Conservation (phyloP, 2,797 vertebrate species). For the Anabas testudineus region DNA sequence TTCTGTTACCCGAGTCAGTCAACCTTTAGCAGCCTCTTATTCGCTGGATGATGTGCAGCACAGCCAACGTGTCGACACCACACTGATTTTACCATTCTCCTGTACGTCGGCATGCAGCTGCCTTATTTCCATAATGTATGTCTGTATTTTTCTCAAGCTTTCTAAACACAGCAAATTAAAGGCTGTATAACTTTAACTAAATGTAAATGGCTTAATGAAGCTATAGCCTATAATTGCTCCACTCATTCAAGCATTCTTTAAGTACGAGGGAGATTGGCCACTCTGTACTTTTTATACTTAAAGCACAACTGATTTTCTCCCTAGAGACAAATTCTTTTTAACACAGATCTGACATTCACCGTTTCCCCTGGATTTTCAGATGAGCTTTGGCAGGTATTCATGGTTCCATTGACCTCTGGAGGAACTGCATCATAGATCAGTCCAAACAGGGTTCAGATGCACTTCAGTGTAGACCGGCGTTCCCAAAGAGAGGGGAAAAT, state of each 20-base stretch:
- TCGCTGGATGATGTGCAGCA: not conserved
- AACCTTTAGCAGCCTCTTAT: constrained; percentile 4
- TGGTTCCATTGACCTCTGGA: constrained; percentile 32
- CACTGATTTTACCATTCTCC: constrained; percentile 9
- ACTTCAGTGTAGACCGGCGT: constrained; percentile 22
- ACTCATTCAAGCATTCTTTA: constrained; percentile 74
- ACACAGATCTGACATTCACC: not conserved
- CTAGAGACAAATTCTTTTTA: constrained; percentile 2
- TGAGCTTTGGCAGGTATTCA: constrained; percentile 23
- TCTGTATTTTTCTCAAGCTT: constrained; percentile 60
- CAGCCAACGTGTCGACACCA: constrained; percentile 4
- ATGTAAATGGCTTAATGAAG: constrained; percentile 74
- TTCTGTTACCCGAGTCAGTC: constrained; percentile 5
- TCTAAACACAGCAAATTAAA: constrained; percentile 72
- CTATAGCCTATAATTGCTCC: constrained; percentile 72
- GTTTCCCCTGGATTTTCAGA: not conserved
- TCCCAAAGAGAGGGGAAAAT: constrained; percentile 37
- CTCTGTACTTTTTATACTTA: constrained; percentile 43
- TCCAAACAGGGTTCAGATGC: constrained; percentile 40
- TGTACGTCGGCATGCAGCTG: constrained; percentile 40
- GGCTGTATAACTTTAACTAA: constrained; percentile 69
- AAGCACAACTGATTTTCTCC: constrained; percentile 46
- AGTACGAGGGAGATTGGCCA: constrained; percentile 49
- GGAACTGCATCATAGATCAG: constrained; percentile 41
- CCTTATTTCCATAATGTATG: constrained; percentile 52